Percentiles rank a stretch among this genome's conserved stretches.
phyloP scores from a whole-genome alignment of 1,140 invertebrate species.

The Apis mellifera region Amel_HAv3.1 CM009931.2:17943501-17944000 shows the following conservation, averaged over 20 bases:
- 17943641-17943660: conserved; percentile 21
- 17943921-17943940: neutral
- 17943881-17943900: conserved; percentile 24
- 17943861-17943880: conserved; percentile 6
- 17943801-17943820: conserved; percentile 24
- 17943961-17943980: neutral
- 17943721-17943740: neutral
- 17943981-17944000: neutral
- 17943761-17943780: conserved; percentile 2
- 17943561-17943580: no score
- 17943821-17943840: neutral
- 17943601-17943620: neutral
- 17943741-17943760: conserved; percentile 14
- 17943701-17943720: conserved; percentile 12
- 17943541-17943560: neutral
- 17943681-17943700: conserved; percentile 12
- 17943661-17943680: no score
- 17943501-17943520: no score
- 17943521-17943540: no score
- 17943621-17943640: neutral
- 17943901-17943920: conserved; percentile 6
- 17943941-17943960: neutral
- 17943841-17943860: conserved; percentile 27
- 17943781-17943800: neutral
- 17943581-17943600: neutral